phyloP scores from a whole-genome alignment of 2,797 vertebrate species.

The Carcharodon carcharias region DNA sequence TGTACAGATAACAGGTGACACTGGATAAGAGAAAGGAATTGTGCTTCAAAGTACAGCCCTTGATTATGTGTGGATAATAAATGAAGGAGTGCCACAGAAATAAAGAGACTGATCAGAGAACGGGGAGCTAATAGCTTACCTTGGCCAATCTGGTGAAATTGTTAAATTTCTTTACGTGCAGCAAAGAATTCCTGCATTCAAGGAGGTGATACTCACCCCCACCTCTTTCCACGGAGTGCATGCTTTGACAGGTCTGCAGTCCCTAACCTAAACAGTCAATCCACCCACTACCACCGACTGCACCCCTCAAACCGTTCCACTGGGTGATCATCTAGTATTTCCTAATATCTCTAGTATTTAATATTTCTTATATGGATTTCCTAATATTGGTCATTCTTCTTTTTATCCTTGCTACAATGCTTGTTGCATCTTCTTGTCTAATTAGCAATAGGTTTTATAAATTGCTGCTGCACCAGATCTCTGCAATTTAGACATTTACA shows the following conservation, averaged over 20 bases:
- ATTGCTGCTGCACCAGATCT: neutral
- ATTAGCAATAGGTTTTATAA: neutral
- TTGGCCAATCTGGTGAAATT: neutral
- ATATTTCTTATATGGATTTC: neutral
- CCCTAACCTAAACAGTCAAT: neutral
- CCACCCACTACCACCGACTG: too few relatives aligned
- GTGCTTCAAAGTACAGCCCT: neutral
- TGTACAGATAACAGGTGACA: neutral
- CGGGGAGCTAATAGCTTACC: neutral
- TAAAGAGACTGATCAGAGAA: neutral
- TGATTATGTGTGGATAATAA: neutral
- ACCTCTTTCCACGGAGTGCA: neutral
- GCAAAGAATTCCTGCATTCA: neutral
- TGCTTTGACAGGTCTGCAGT: neutral
- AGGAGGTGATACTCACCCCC: neutral
- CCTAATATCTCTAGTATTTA: neutral
- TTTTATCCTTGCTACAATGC: neutral
- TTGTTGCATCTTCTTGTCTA: neutral
- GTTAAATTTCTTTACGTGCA: neutral
- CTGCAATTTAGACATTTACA: neutral
- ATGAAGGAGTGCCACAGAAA: neutral
- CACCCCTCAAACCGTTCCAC: neutral
- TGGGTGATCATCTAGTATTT: too few relatives aligned
- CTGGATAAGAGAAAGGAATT: neutral
- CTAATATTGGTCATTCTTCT: neutral